Evolutionary conservation across 2,888 invertebrate species (phyloP).

Genomic region (Scaptomyza caliginosa): DNA sequence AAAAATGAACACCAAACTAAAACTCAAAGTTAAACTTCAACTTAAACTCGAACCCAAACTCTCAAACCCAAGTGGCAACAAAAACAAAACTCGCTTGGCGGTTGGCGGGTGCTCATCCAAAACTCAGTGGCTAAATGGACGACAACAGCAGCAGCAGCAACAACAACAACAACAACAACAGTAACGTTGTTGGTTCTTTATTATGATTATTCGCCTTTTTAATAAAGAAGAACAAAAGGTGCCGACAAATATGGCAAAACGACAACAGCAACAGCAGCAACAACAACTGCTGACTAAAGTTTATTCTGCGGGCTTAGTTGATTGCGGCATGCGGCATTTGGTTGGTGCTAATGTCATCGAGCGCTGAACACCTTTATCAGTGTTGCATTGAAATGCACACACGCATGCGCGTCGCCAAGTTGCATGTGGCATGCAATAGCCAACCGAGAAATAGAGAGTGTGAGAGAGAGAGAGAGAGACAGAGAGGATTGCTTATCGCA

Average conservation of each 20-base stretch:
- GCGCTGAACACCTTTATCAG: constrained; percentile 81
- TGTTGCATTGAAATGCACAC: constrained; percentile 80
- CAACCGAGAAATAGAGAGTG: constrained; percentile 14
- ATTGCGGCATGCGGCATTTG: constrained; percentile 69
- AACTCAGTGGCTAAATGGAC: constrained; percentile 80
- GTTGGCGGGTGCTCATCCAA: constrained; percentile 77
- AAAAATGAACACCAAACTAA: constrained; percentile 9
- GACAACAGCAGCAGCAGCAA: constrained; percentile 60
- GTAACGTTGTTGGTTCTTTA: constrained; percentile 74
- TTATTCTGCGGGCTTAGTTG: constrained; percentile 38
- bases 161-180: constrained; percentile 42
- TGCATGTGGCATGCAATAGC: constrained; percentile 62
- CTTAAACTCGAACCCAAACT: constrained; percentile 10
- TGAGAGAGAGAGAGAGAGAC: too few species aligned
- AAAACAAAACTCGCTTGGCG: constrained; percentile 66
- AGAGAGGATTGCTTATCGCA: constrained; percentile 54
- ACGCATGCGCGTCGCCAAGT: constrained; percentile 65
- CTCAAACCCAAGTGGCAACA: constrained; percentile 27
- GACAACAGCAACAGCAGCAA: constrained; percentile 40
- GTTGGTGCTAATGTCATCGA: constrained; percentile 81
- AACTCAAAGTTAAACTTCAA: constrained; percentile 9
- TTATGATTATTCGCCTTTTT: constrained; percentile 78
- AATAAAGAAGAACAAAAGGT: constrained; percentile 79
- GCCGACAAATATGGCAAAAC: constrained; percentile 80
- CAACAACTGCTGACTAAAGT: constrained; percentile 31